Evolutionary conservation across 1,140 invertebrate genomes (phyloP), one percentile per base, ranked within the genome.

Genomic region (Drosophila tsacasi): DNA sequence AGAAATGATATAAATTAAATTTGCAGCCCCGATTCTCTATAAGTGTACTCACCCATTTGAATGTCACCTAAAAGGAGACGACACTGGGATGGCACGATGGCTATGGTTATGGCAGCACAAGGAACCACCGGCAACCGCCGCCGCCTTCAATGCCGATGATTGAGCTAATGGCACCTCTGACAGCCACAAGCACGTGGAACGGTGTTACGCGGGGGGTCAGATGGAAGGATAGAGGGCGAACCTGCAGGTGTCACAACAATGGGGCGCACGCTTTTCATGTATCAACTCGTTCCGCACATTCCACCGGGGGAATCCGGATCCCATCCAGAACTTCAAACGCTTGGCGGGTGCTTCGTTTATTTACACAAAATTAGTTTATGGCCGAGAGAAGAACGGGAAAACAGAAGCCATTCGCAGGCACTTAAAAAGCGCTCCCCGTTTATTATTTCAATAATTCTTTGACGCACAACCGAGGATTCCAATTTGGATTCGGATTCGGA

Each of bases 381-480:
- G 62, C 66, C 66, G 69, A 57, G 23, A 21, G 37, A 55, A 46
- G 35, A 44, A 44, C 37, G 65, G 37, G n/a, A 35, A 39, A 73
- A 58, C 40, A 68, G 52, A 72, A 59, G 57, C 62, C 60, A 71
- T 79, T 67, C 65, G 63, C 83, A 87, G 79, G 66, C 83, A 86
- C 83, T 87, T 86, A 69, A 87, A 83, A 87, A 83, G 76, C 64
- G 83, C 83, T 83, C 49, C 44, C 35, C 81, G 83, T 86, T 86
- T 86, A 86, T 86, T 86, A 86, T 86, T 83, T 86, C 73, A 86
- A 86, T 86, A 89, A 89, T 86, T 86, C 84, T 86, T 87, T 86
- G 83, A 87, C 79, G 83, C 71, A 87, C 71, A 79, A 60, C 52
- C 55, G 37, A 13, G 25, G 23, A 60, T 42, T 32, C 61, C 64